phyloP scores from a whole-genome alignment of 1,140 invertebrate species.

The Oedothorax gibbosus region DNA sequence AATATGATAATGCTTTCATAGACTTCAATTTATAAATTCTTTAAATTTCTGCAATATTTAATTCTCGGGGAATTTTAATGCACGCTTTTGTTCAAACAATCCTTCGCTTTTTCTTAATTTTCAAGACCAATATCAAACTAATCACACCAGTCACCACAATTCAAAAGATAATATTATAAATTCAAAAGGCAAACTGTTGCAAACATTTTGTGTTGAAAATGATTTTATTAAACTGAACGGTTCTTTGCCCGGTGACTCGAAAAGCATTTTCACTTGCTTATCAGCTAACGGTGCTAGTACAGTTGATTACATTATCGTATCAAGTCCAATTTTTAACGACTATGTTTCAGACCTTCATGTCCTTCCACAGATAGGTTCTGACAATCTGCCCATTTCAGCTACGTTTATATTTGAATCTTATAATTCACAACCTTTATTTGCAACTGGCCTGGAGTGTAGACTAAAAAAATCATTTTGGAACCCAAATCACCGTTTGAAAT shows the following conservation, averaged over 20 bases:
- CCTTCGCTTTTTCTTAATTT: not conserved
- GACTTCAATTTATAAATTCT: too few species aligned
- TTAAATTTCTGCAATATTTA: too few species aligned
- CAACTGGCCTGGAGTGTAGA: too few species aligned
- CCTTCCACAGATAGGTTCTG: not conserved
- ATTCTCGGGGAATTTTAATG: too few species aligned
- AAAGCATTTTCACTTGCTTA: not conserved
- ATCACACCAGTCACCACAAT: not conserved
- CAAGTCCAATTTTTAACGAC: not conserved
- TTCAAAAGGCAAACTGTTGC: not conserved
- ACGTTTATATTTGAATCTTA: not conserved
- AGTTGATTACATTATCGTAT: not conserved
- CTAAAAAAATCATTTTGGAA: too few species aligned
- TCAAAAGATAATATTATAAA: not conserved
- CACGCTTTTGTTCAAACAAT: too few species aligned
- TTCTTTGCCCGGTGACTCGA: not conserved
- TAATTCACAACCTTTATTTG: not conserved
- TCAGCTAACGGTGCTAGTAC: not conserved
- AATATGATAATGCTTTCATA: too few species aligned
- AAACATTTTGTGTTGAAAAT: not conserved
- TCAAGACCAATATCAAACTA: not conserved
- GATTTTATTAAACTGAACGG: not conserved
- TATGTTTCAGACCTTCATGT: not conserved
- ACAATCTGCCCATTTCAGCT: not conserved
- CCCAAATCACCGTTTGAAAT: too few species aligned